Evolutionary conservation across 2,888 invertebrate species (phyloP).

Genomic region (Ophion ellenae): DNA sequence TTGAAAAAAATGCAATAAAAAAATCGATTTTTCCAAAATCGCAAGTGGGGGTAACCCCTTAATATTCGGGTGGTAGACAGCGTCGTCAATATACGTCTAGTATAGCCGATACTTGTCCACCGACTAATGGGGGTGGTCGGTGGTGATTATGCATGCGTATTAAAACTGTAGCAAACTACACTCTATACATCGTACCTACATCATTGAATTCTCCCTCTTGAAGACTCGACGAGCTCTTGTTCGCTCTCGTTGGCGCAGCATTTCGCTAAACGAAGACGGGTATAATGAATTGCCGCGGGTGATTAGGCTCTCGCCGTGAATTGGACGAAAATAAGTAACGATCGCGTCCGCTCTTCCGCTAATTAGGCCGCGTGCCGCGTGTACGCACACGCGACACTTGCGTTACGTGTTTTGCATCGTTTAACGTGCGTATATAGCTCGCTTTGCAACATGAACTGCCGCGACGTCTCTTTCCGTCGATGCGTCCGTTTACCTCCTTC

Average conservation of each 20-base stretch:
- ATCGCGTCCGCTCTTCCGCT: slow-evolving; percentile 70
- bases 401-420: slow-evolving; percentile 74
- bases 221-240: slow-evolving; percentile 18
- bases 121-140: too few relatives aligned
- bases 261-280: slow-evolving; percentile 57
- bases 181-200: too few relatives aligned
- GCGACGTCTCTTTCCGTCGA: slow-evolving; percentile 6
- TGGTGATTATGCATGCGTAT: too few relatives aligned
- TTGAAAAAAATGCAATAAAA: too few relatives aligned
- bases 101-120: too few relatives aligned
- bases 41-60: too few relatives aligned
- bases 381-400: not conserved
- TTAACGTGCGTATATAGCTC: slow-evolving; percentile 63
- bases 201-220: too few relatives aligned
- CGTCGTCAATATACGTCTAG: too few relatives aligned
- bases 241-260: slow-evolving; percentile 43
- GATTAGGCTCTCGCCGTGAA: slow-evolving; percentile 75
- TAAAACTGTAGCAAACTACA: too few relatives aligned
- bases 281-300: slow-evolving; percentile 73
- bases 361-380: slow-evolving; percentile 77
- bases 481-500: not conserved
- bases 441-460: slow-evolving; percentile 1
- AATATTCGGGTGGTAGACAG: too few relatives aligned
- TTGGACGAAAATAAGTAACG: slow-evolving; percentile 75
- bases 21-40: too few relatives aligned